Base-by-base conservation (phyloP, 2,888 invertebrate species). In the Marasmarcha lunaedactyla region DNA sequence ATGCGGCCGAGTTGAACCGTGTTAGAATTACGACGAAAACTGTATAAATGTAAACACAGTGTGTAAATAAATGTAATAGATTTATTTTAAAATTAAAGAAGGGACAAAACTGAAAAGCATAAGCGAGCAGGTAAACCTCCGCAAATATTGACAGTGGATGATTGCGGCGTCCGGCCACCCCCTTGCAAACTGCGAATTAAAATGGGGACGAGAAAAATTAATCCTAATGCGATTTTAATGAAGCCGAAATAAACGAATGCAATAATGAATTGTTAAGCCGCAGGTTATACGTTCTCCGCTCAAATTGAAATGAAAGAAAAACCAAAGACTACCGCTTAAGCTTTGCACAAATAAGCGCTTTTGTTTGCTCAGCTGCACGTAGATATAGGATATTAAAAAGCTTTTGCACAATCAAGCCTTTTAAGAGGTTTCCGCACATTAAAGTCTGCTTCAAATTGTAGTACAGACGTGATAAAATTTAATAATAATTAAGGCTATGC, bases 141-240 rank as follows among this genome's bases (percentile, higher is more conserved):
- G 63, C 73, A 70, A 83, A 83, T 81, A 83, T 83, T 83, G 78
- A 79, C 81, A 69, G 57, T 70, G 60, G 76, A 68, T 71, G 79
- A 83, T 81, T 81, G 78, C 76, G 70, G 60, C 57, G 68, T 61
- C 62, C 65, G 58, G 52, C 2, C 59, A 74, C 70, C 74, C 77
- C 79, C 76, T 74, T 63, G 74, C 72, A 71, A 74, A 73, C 76
- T 69, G 70, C 62, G 71, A 81, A 78, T 81, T 78, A 76, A 81
- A 81, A 77, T 63, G 62, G 74, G 79, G 73, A 78, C 71, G 79
- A 76, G 77, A 81, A 81, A 79, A 79, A 83, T 77, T 83, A 83
- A 83, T 81, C 83, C 81, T 81, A 83, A 83, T 81, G 74, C 81
- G 81, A 81, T 81, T 79, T 83, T 83, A 83, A 83, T 83, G 81